Evolutionary conservation across 2,797 vertebrate species (phyloP).

Genomic region (Aldrovandia affinis): DNA sequence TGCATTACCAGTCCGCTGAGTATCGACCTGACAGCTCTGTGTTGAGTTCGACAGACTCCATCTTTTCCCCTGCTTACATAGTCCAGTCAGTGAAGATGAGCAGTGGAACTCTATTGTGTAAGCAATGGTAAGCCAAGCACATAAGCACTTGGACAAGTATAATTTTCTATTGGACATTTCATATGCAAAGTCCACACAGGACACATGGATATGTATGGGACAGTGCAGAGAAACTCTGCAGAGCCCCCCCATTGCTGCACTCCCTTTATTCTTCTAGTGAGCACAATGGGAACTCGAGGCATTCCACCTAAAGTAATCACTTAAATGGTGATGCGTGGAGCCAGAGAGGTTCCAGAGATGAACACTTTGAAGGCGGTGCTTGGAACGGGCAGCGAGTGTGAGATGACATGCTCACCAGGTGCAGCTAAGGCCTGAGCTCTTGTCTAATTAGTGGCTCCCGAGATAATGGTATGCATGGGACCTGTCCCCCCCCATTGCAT

Average conservation of each 20-base stretch:
- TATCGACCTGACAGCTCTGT: neutral
- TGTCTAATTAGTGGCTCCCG: constrained; percentile 74
- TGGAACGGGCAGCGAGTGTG: constrained; percentile 61
- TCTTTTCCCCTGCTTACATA: neutral
- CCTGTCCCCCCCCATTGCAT: constrained; percentile 52
- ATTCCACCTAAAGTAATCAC: constrained; percentile 77
- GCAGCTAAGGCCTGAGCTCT: too few species aligned
- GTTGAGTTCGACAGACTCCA: neutral
- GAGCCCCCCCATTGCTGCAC: too few species aligned
- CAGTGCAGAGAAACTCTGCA: too few species aligned
- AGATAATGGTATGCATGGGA: constrained; percentile 70
- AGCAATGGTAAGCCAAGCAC: neutral
- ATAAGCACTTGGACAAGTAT: too few species aligned
- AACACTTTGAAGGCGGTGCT: constrained; percentile 53
- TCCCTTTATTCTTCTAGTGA: too few species aligned
- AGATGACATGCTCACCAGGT: constrained; percentile 73
- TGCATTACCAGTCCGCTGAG: neutral
- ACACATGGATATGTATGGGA: too few species aligned
- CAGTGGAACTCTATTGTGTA: neutral
- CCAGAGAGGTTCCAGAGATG: constrained; percentile 62
- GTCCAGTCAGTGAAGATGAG: neutral
- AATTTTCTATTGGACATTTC: neutral
- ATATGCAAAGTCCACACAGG: too few species aligned
- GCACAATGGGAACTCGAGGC: constrained; percentile 58
- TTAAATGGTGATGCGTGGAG: too few species aligned